These are phyloP conservation scores for Alligator sinensis DNA, from an alignment of 2,113 vertebrate genomes.

Conservation along the genomic window DNA sequence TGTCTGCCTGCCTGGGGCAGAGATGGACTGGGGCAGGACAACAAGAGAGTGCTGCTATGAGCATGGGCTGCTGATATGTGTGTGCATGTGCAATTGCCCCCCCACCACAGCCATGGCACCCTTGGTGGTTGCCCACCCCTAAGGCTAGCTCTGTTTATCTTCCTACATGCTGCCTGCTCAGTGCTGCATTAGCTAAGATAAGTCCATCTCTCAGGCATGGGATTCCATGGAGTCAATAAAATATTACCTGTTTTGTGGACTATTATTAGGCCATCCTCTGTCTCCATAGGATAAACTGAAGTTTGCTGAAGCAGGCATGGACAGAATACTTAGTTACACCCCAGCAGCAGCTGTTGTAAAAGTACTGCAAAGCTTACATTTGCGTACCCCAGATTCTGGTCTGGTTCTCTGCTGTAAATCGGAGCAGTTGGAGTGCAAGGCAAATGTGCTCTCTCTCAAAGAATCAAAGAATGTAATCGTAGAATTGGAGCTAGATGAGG, in stretches of 20 bases:
- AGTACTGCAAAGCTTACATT: background rate
- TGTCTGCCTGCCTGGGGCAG: too few relatives aligned
- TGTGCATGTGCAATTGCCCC: too few relatives aligned
- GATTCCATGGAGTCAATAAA: background rate
- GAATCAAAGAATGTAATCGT: background rate
- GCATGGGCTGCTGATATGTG: too few relatives aligned
- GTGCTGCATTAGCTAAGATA: background rate
- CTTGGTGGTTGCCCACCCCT: too few relatives aligned
- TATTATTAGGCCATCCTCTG: background rate
- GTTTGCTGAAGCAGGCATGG: background rate
- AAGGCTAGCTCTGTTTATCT: too few relatives aligned
- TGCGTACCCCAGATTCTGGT: background rate
- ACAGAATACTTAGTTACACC: background rate
- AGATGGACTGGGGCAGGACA: too few relatives aligned
- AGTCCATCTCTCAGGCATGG: background rate
- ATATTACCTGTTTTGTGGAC: background rate
- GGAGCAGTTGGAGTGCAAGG: background rate
- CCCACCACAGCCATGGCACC: too few relatives aligned
- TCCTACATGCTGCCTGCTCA: background rate
- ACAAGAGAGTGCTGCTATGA: too few relatives aligned
- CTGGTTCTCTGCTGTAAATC: background rate
- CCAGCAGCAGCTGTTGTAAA: background rate
- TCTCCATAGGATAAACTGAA: background rate
- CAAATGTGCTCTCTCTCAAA: background rate
- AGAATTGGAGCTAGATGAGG: background rate